phyloP scores from a whole-genome alignment of 2,888 invertebrate genomes.

The Nymphalis urticae region DNA sequence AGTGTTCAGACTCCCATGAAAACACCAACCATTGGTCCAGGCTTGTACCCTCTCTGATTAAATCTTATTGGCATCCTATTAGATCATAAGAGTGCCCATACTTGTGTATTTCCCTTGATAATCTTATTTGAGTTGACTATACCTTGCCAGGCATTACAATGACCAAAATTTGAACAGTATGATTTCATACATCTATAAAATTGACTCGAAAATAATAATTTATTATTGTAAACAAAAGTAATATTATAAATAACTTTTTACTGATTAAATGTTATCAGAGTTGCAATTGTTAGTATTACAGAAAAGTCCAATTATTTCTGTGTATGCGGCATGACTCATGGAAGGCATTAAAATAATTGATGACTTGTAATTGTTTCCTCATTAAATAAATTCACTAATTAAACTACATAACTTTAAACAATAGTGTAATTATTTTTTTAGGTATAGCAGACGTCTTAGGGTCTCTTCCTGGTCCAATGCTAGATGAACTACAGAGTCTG shows the following conservation, averaged over 20 bases:
- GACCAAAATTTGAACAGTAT: too few relatives aligned
- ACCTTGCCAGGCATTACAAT: too few relatives aligned
- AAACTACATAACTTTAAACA: not conserved
- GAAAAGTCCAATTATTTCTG: too few relatives aligned
- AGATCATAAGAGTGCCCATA: too few relatives aligned
- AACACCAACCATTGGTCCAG: too few relatives aligned
- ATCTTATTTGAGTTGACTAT: too few relatives aligned
- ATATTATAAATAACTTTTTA: not conserved
- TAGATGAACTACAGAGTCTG: conserved; percentile 84
- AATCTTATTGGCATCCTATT: too few relatives aligned
- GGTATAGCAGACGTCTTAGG: conserved; percentile 92
- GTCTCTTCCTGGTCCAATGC: conserved; percentile 89
- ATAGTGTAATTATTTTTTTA: conserved; percentile 42
- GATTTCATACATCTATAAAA: not conserved
- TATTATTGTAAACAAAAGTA: not conserved
- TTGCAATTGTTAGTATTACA: not conserved
- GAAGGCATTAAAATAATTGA: not conserved
- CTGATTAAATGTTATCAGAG: conserved; percentile 1
- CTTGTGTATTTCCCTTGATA: too few relatives aligned
- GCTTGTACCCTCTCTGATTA: too few relatives aligned
- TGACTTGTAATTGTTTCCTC: conserved; percentile 1
- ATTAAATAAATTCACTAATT: not conserved
- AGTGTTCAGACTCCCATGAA: too few relatives aligned
- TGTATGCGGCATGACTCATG: not conserved
- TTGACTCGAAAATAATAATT: not conserved